A percentile compares a stretch with the other conserved stretches of the same genome.
Evolutionary conservation across 2,888 invertebrate genomes (phyloP).

Genomic region (Eupithecia insigniata): DNA sequence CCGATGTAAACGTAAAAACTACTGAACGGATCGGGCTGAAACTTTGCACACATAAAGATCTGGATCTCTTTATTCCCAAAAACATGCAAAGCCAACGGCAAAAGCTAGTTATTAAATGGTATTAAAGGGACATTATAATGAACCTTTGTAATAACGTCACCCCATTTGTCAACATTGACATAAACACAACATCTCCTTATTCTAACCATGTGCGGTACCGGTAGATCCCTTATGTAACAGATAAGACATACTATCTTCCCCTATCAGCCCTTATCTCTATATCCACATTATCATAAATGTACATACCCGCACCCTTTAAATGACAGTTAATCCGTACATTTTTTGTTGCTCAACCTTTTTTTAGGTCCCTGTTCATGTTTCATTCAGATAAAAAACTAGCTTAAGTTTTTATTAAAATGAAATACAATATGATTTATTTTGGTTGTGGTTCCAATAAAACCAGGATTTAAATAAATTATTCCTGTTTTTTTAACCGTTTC

Average conservation of each 20-base stretch:
- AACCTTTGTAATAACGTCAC: neutral
- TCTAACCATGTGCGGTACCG: neutral
- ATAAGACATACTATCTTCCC: neutral
- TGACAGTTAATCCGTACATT: neutral
- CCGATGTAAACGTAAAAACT: too few species aligned
- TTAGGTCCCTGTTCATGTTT: neutral
- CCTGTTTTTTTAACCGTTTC: too few species aligned
- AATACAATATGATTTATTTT: too few species aligned
- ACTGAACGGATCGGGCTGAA: too few species aligned
- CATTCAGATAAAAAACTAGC: too few species aligned
- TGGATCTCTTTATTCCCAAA: too few species aligned
- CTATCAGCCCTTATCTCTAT: slow-evolving; percentile 6
- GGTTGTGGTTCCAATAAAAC: too few species aligned
- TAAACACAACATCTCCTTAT: neutral
- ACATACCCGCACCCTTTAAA: slow-evolving; percentile 1
- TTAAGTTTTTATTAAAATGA: too few species aligned
- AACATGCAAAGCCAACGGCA: too few species aligned
- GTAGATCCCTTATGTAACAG: slow-evolving; percentile 2
- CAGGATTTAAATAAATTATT: too few species aligned
- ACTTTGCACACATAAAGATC: too few species aligned
- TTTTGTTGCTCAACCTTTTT: neutral
- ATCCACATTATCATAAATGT: neutral
- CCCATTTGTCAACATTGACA: neutral
- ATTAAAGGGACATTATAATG: neutral
- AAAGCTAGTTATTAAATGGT: too few species aligned